phyloP scores from a whole-genome alignment of 2,888 invertebrate species.

The Torymus aiolomorphi region DNA sequence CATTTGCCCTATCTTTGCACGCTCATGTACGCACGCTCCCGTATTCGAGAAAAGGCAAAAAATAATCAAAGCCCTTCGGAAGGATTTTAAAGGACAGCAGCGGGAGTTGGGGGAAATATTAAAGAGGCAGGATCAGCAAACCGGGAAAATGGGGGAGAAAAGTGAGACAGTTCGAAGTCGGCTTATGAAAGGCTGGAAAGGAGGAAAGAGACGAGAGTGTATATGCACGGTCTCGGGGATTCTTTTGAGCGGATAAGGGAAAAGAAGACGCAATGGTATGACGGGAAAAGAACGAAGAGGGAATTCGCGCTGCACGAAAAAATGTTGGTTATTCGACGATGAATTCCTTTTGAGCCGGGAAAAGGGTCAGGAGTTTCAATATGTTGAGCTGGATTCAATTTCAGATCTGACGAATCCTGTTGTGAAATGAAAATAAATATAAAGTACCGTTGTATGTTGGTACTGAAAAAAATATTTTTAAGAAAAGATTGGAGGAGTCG shows the following conservation, averaged over 20 bases:
- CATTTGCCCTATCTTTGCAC: no score
- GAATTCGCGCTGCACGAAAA: neutral
- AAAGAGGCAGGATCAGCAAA: conserved; percentile 43
- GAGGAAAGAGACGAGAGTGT: conserved; percentile 6
- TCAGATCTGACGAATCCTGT: neutral
- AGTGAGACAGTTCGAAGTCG: conserved; percentile 41
- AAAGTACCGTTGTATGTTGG: no score
- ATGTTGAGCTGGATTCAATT: no score
- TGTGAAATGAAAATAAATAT: neutral
- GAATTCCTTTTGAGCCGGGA: no score
- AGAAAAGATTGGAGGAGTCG: no score
- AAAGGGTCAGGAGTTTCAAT: no score
- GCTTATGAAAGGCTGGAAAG: conserved; percentile 29
- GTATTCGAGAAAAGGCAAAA: neutral
- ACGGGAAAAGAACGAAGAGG: neutral
- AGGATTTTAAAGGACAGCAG: conserved; percentile 5
- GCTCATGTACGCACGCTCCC: no score
- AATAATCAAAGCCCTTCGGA: conserved; percentile 5
- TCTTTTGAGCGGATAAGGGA: neutral
- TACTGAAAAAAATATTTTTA: no score
- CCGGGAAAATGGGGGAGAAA: conserved; percentile 38
- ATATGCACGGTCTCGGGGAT: no score
- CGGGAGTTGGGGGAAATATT: conserved; percentile 14
- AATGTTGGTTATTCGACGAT: no score
- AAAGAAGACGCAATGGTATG: conserved; percentile 3